Evolutionary conservation across 1,140 invertebrate genomes (phyloP).

Genomic region (silkworm (Bombyx mori)): DNA sequence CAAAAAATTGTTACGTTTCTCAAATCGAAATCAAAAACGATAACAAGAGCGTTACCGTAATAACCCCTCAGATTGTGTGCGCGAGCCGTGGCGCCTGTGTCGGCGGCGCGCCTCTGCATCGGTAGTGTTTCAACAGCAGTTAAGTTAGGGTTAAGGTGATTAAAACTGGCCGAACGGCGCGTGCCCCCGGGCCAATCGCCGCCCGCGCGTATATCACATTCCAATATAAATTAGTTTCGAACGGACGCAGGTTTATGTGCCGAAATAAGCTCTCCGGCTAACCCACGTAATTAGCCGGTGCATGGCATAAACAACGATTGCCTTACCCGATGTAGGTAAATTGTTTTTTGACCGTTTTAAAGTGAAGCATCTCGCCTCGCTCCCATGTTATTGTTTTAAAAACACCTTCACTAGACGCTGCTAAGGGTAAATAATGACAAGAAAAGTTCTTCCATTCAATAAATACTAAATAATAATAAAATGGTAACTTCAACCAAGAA

Average conservation of each 20-base stretch:
- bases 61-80: neutral
- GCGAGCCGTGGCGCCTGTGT: constrained; percentile 31
- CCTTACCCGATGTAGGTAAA: too few relatives aligned
- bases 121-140: constrained; percentile 43
- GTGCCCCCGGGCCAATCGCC: constrained; percentile 40
- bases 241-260: constrained; percentile 38
- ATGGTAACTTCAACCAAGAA: too few relatives aligned
- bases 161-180: constrained; percentile 42
- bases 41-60: too few relatives aligned
- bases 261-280: constrained; percentile 34
- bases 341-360: too few relatives aligned
- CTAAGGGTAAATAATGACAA: too few relatives aligned
- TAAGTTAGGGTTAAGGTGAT: constrained; percentile 53
- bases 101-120: constrained; percentile 24
- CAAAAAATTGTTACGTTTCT: too few relatives aligned
- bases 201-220: constrained; percentile 62
- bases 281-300: constrained; percentile 28
- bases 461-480: too few relatives aligned
- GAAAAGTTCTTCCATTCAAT: too few relatives aligned
- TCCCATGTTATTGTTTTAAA: too few relatives aligned
- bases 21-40: too few relatives aligned
- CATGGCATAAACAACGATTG: neutral
- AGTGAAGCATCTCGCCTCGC: too few relatives aligned
- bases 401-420: too few relatives aligned
- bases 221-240: constrained; percentile 66